phyloP scores from a whole-genome alignment of 2,113 vertebrate genomes.

The Menura novaehollandiae region DNA sequence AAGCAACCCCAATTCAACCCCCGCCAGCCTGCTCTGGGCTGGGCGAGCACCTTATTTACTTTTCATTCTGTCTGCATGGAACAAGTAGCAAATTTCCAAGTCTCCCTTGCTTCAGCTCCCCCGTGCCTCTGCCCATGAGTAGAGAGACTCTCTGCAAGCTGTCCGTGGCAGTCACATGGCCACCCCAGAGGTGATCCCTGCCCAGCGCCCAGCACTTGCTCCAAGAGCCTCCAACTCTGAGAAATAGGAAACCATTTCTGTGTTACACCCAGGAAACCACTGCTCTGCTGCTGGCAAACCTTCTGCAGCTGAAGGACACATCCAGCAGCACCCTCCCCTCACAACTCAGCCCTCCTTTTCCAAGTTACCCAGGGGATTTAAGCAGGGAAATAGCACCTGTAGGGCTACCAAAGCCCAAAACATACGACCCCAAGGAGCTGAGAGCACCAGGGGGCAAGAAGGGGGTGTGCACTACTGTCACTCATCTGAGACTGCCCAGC shows the following conservation, averaged over 20 bases:
- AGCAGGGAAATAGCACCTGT: not conserved
- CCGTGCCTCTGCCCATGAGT: not conserved
- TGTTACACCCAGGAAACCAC: not conserved
- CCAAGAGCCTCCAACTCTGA: not conserved
- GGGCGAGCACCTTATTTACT: not conserved
- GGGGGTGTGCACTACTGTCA: no score
- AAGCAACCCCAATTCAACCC: not conserved
- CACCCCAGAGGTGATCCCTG: not conserved
- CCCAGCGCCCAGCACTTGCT: not conserved
- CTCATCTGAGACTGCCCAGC: not conserved
- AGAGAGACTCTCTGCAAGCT: not conserved
- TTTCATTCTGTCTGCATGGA: not conserved
- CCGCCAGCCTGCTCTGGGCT: accelerated
- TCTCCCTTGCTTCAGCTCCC: not conserved
- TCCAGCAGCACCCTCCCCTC: not conserved
- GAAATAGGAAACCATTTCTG: not conserved
- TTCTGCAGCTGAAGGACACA: not conserved
- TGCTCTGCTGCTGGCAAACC: not conserved
- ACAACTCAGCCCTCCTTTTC: not conserved
- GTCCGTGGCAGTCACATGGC: not conserved
- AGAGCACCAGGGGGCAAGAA: not conserved
- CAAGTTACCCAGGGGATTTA: not conserved
- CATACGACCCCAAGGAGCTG: not conserved
- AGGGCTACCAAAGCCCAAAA: not conserved
- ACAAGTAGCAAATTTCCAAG: not conserved